These are phyloP conservation scores for Ctenosaura bakeri DNA, from an alignment of 2,797 vertebrate species.

Conservation along the genomic window DNA sequence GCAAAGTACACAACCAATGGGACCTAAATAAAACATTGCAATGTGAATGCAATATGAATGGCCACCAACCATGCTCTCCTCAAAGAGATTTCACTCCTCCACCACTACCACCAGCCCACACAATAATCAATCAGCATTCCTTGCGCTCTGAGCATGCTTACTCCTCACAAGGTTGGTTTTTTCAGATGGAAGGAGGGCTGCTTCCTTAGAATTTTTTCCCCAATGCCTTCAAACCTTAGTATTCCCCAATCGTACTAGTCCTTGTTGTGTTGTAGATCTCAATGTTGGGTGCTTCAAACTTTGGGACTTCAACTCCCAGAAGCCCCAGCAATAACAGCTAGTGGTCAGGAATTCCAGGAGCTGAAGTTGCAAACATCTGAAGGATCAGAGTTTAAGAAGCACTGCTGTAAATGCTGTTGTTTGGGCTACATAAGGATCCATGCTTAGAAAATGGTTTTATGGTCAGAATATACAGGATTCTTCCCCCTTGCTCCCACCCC, in stretches of 20 bases:
- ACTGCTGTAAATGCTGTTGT: not conserved
- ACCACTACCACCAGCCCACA: not conserved
- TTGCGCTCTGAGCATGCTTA: not conserved
- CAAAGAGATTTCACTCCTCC: not conserved
- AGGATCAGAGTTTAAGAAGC: too few relatives aligned
- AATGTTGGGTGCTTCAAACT: too few relatives aligned
- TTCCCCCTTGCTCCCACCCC: not conserved
- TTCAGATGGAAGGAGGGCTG: not conserved
- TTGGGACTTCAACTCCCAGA: too few relatives aligned
- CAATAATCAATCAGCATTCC: not conserved
- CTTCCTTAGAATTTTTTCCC: not conserved
- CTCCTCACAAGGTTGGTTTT: not conserved
- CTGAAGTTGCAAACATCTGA: too few relatives aligned
- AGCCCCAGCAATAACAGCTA: too few relatives aligned
- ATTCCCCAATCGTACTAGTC: not conserved
- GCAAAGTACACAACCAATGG: too few relatives aligned
- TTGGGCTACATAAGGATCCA: not conserved
- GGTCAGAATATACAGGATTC: not conserved
- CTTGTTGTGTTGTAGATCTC: not conserved
- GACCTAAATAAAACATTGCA: too few relatives aligned
- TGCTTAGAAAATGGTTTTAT: not conserved
- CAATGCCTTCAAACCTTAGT: not conserved
- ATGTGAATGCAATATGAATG: too few relatives aligned
- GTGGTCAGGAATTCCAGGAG: too few relatives aligned
- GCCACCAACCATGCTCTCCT: too few relatives aligned